Base-by-base conservation (phyloP, 2,113 vertebrate genomes). In the Orientallactaga bullata region DNA sequence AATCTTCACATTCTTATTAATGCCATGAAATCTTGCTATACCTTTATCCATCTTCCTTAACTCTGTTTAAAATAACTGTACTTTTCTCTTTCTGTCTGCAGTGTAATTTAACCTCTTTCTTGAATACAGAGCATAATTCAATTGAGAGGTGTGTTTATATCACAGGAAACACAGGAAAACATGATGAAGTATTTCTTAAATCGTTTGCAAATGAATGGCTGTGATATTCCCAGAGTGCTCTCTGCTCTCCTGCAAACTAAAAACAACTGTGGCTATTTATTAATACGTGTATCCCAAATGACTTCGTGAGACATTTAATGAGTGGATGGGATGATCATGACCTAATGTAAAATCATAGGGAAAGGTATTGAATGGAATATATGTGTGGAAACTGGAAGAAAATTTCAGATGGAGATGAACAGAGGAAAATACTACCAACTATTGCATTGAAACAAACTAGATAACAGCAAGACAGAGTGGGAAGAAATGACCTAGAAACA, bases 121-220 rank as follows among this genome's bases (percentile, higher is more conserved):
- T 96, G 94, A 96, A 93, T 61, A 85, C 3, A 66, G 73, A 95
- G 58, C 88, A 95, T 93, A 97, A 95, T 91, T 96, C 89, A 83
- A 39, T 85, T 95, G 94, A 96, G 86, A 96, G 91, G 93, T 94
- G 71, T 97, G 95, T 95, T 96, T 95, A 94, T 93, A 89, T 55
- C 95, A 92, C 93, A 96, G 11, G 51, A 93, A 95, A 96, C 84
- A 95, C 88, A 92, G 89, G 92, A 96, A 96, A 90, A 85, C 88
- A 95, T 92, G 83, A 96, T 96, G 96, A 96, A 97, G 92, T 94
- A 92, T 93, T 95, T 93, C 94, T 96, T 84, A 95, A 97, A 92
- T 95, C 35, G 1, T 91, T 93, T 79, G 91, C 95, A 95, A 96
- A 94, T 89, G 93, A 96, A 94, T 91, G 86, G 89, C 92, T 95